phyloP scores from a whole-genome alignment of 2,113 vertebrate genomes.

The Anarhynchus alexandrinus region DNA sequence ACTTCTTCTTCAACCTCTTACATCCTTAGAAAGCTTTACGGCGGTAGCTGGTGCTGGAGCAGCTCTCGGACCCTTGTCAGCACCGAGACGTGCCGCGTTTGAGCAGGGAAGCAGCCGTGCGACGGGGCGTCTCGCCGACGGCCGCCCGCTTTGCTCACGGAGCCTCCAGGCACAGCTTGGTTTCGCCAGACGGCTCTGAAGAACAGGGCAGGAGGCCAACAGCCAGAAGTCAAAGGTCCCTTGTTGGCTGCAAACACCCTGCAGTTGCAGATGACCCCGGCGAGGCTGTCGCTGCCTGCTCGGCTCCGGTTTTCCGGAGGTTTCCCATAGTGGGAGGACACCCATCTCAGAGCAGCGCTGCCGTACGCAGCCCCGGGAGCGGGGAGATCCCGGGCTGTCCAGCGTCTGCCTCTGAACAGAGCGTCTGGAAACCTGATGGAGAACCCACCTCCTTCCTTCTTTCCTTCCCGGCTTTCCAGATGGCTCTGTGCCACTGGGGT shows the following conservation, averaged over 20 bases:
- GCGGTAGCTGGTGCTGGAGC: background rate
- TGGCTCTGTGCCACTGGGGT: background rate
- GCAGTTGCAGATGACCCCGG: background rate
- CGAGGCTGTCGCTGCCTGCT: background rate
- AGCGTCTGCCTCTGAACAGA: background rate
- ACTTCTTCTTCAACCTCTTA: background rate
- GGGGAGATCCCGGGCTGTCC: background rate
- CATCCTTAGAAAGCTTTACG: background rate
- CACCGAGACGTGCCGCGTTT: accelerated
- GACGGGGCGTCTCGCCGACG: accelerated
- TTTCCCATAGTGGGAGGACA: background rate
- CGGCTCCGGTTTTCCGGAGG: background rate
- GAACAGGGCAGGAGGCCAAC: background rate
- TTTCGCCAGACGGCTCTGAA: accelerated
- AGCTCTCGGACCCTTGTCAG: background rate
- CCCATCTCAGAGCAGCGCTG: background rate
- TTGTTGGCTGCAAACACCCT: background rate
- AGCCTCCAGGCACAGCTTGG: background rate
- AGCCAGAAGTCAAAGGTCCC: background rate
- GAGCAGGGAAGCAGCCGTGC: background rate
- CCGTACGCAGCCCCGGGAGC: background rate
- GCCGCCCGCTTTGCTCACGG: accelerated
- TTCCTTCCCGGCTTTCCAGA: background rate
- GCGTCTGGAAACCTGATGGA: background rate
- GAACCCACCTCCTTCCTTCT: background rate